Percentiles rank a stretch among this genome's conserved stretches.
phyloP scores from a whole-genome alignment of 2,113 vertebrate species.

The Tachycineta bicolor region DNA sequence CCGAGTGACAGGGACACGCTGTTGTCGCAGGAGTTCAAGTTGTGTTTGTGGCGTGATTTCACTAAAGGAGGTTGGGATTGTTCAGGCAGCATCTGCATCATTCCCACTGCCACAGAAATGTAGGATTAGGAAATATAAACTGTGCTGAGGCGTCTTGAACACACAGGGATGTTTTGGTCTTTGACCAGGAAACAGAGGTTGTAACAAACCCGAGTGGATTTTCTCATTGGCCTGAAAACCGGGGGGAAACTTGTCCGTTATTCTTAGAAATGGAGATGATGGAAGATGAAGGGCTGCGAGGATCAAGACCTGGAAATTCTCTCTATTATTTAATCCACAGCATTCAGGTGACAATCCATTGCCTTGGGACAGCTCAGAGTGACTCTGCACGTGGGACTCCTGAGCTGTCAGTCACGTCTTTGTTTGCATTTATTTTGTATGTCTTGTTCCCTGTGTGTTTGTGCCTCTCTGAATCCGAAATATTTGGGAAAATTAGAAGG shows the following conservation, averaged over 20 bases:
- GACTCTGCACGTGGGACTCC: neutral
- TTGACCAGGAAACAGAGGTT: neutral
- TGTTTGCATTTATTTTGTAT: neutral
- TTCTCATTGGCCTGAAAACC: neutral
- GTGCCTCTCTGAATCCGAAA: neutral
- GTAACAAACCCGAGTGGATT: neutral
- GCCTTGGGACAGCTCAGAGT: neutral
- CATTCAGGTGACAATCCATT: fast-evolving
- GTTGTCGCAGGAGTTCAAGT: neutral
- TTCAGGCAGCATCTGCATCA: fast-evolving
- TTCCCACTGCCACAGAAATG: neutral
- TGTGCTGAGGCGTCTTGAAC: neutral
- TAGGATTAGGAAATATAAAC: neutral
- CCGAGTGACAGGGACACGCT: neutral
- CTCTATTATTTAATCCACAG: neutral
- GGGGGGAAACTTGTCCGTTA: neutral
- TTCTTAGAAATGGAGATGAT: neutral
- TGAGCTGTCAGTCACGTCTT: neutral
- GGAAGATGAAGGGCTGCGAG: neutral
- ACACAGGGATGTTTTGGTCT: neutral
- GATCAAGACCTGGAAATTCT: neutral
- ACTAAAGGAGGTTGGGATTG: neutral
- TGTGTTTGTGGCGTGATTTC: neutral
- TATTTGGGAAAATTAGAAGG: neutral
- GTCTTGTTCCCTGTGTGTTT: neutral